A percentile compares a stretch with the other conserved stretches of the same genome.
These are phyloP conservation scores for Syngnathus floridae DNA, from an alignment of 2,113 vertebrate species.

Conservation along the genomic window DNA sequence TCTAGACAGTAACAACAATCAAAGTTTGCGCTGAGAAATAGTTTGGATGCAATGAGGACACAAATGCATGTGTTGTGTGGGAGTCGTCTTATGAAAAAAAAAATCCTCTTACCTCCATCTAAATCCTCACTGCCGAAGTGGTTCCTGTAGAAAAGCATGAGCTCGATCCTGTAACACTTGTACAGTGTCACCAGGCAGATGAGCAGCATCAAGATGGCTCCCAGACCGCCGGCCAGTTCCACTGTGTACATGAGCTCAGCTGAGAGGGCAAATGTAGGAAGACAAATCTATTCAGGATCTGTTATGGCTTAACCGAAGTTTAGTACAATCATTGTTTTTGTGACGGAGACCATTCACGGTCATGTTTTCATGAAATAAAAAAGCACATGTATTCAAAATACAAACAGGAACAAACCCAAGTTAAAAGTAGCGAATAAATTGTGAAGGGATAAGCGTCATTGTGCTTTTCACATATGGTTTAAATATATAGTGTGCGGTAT, in stretches of 20 bases:
- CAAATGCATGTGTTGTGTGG: not conserved
- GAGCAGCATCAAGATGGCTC: conserved; percentile 92
- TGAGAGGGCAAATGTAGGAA: conserved; percentile 34
- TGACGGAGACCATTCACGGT: too few species aligned
- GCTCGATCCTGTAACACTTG: conserved; percentile 97
- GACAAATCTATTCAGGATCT: not conserved
- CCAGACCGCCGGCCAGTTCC: conserved; percentile 93
- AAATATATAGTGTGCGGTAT: too few species aligned
- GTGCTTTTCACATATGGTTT: too few species aligned
- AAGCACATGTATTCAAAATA: too few species aligned
- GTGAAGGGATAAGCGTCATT: too few species aligned
- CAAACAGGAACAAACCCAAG: too few species aligned
- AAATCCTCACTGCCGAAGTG: conserved; percentile 95
- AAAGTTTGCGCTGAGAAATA: not conserved
- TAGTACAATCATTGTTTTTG: too few species aligned
- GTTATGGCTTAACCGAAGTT: not conserved
- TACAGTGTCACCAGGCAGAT: conserved; percentile 92
- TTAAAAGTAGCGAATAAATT: too few species aligned
- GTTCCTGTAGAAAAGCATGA: conserved; percentile 97
- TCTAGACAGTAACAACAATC: not conserved
- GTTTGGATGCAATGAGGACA: not conserved
- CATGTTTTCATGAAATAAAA: too few species aligned
- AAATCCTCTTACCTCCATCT: conserved; percentile 81
- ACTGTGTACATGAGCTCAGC: conserved; percentile 96
- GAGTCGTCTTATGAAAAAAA: not conserved